Evolutionary conservation across 2,113 vertebrate species (phyloP).

Genomic region (Apodemus speciosus): DNA sequence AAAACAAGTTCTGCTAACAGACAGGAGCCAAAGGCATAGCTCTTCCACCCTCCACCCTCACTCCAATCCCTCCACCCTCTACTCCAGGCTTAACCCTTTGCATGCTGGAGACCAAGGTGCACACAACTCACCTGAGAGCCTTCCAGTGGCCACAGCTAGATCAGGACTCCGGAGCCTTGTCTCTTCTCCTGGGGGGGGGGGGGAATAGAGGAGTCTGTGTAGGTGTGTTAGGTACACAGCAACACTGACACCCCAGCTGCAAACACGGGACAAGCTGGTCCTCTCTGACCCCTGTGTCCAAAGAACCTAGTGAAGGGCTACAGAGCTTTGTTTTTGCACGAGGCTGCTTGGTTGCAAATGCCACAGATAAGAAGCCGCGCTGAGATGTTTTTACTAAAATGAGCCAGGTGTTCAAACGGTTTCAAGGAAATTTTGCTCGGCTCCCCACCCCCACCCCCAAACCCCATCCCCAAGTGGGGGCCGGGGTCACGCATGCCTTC

Average conservation of each 20-base stretch:
- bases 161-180: neutral
- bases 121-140: neutral
- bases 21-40: neutral
- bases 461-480: neutral
- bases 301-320: neutral
- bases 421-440: neutral
- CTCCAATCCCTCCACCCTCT: accelerated
- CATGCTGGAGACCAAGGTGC: neutral
- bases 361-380: neutral
- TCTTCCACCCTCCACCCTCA: no score
- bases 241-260: neutral
- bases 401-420: slow-evolving; percentile 43
- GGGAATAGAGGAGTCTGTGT: no score
- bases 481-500: neutral
- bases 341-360: neutral
- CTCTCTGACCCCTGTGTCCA: neutral
- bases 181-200: neutral
- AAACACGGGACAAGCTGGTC: neutral
- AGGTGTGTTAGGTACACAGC: neutral
- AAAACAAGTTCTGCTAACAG: neutral
- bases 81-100: neutral
- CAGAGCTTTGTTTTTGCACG: neutral
- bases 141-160: neutral
- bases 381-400: neutral
- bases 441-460: neutral